Percentiles rank a stretch among this genome's conserved stretches.
Conservation (phyloP, 2,797 vertebrate species). For the Onychomys arenicola region DNA sequence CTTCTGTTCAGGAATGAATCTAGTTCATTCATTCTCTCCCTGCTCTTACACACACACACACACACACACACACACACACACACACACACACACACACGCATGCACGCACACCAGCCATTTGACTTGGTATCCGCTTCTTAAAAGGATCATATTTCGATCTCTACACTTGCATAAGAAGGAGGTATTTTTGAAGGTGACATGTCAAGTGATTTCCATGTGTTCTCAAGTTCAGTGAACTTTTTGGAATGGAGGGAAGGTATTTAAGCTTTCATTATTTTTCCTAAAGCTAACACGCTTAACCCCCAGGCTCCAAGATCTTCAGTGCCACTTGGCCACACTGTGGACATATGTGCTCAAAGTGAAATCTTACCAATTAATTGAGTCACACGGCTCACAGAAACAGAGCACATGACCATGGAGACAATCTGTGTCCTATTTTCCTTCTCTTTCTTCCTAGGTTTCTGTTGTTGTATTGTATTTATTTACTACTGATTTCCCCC, state of each 20-base stretch:
- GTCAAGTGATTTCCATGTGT: not conserved
- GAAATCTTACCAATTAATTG: not conserved
- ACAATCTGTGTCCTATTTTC: not conserved
- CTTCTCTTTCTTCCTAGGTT: not conserved
- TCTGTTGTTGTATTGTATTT: not conserved
- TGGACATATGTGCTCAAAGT: not conserved
- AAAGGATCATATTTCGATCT: not conserved
- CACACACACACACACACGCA: not conserved
- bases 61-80: not conserved
- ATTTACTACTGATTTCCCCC: not conserved
- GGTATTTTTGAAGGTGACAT: constrained; percentile 11
- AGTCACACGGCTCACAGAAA: not conserved
- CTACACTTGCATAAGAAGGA: constrained; percentile 1
- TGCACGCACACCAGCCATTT: not conserved
- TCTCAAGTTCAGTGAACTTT: constrained; percentile 17
- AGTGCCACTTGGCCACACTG: not conserved
- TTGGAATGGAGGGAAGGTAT: not conserved
- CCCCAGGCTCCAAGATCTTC: not conserved
- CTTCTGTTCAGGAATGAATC: not conserved
- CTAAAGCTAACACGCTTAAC: not conserved
- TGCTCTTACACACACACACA: too few species aligned
- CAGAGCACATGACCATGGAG: not conserved
- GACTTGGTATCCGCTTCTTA: too few species aligned
- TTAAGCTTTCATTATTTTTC: not conserved
- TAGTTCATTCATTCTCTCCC: not conserved